Evolutionary conservation across 2,797 vertebrate genomes (phyloP).

Genomic region (Schizopygopsis pylzovi): DNA sequence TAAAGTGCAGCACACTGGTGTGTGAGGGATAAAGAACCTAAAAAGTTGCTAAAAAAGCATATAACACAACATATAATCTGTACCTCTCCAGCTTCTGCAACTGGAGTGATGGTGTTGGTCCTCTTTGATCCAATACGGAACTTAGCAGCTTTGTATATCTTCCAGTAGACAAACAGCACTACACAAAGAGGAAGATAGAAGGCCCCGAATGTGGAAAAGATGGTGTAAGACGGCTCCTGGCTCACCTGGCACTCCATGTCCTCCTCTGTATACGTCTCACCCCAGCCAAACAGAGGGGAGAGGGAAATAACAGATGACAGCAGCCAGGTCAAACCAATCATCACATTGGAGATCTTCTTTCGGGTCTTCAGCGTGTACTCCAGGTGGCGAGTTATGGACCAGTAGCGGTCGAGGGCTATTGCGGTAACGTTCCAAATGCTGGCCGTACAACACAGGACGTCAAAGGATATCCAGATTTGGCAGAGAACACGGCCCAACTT

Average conservation of each 20-base stretch:
- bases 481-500: constrained; percentile 88
- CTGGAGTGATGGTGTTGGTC: constrained; percentile 88
- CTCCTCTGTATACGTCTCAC: constrained; percentile 88
- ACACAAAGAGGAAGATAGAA: constrained; percentile 96
- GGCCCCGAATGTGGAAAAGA: constrained; percentile 96
- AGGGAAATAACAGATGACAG: constrained; percentile 93
- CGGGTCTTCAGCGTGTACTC: constrained; percentile 90
- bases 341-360: constrained; percentile 89
- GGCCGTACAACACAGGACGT: constrained; percentile 96
- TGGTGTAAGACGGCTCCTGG: constrained; percentile 91
- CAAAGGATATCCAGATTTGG: constrained; percentile 94
- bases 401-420: constrained; percentile 96
- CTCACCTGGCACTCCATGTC: constrained; percentile 92
- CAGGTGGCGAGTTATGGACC: constrained; percentile 95
- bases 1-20: neutral
- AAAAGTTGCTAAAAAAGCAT: constrained; percentile 3
- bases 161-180: constrained; percentile 96
- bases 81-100: constrained; percentile 84
- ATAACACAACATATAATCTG: neutral
- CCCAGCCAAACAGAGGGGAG: constrained; percentile 94
- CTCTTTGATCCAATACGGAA: constrained; percentile 88
- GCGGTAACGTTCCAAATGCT: constrained; percentile 99
- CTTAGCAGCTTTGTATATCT: constrained; percentile 94
- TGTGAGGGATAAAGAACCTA: neutral
- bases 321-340: constrained; percentile 93